phyloP scores from a whole-genome alignment of 2,888 invertebrate species.

The Lepidochrysops patricia region DNA sequence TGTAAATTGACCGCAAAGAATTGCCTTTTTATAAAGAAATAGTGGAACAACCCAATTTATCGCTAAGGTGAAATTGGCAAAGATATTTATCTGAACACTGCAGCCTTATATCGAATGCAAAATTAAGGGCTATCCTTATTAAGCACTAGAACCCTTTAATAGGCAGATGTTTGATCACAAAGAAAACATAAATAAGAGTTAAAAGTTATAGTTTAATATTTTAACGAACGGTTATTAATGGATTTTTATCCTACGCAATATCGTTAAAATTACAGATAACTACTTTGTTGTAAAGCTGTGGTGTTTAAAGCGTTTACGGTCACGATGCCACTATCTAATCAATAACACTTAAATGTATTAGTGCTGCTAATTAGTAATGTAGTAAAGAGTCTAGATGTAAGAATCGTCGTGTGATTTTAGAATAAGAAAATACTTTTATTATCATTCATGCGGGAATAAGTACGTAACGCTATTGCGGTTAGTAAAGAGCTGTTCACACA shows the following conservation, averaged over 20 bases:
- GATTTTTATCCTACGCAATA: not conserved
- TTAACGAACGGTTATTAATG: not conserved
- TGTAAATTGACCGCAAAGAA: not conserved
- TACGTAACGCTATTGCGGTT: too few relatives aligned
- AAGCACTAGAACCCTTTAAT: not conserved
- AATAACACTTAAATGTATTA: too few relatives aligned
- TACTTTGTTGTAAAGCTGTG: not conserved
- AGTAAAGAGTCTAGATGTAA: too few relatives aligned
- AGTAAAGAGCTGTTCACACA: too few relatives aligned
- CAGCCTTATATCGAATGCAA: not conserved
- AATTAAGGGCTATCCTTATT: not conserved
- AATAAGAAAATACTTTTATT: too few relatives aligned
- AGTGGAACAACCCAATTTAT: not conserved
- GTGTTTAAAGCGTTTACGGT: not conserved
- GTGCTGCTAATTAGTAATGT: too few relatives aligned
- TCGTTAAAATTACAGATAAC: not conserved
- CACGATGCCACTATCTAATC: too few relatives aligned
- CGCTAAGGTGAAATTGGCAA: not conserved
- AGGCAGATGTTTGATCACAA: not conserved
- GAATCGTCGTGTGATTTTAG: too few relatives aligned
- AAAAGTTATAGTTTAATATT: not conserved
- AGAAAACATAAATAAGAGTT: not conserved
- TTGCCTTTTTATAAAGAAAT: not conserved
- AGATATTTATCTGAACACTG: not conserved
- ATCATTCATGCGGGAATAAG: too few relatives aligned